Base-by-base conservation (phyloP, 2,888 invertebrate species). In the Trichopria drosophilae region DNA sequence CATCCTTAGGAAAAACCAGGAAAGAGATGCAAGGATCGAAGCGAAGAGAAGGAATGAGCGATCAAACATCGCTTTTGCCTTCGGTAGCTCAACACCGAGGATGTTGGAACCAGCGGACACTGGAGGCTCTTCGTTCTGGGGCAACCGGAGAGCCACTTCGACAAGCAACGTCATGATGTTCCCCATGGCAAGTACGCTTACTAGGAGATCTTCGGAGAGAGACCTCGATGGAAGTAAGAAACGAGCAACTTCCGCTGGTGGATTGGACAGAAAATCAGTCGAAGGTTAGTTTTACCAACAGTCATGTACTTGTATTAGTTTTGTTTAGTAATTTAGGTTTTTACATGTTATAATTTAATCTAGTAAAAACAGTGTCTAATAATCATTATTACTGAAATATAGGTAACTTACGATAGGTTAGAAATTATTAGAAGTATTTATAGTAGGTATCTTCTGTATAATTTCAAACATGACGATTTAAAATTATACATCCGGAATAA, bases 21-120 rank as follows among this genome's bases (percentile, higher is more conserved):
- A 92, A 73, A 82, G 91, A 63, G 88, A 89, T 69, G 88, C 87
- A 61, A 82, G 88, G 59, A 79, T 92, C 68, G 92, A 92, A 75
- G 82, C 87, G 43, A 89, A 87, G 75, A 84, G 84, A 67, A 84
- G 85, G 67, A 84, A 88, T 65, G 90, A 91, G 71, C 83, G 88
- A 65, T 84, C 84, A 59, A 80, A 81, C 63, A 80, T 79, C 55
- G 88, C 87, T 48, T 93, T 92, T 79, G 93, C 93, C 46, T 93
- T 93, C 78, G 93, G 93, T 53, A 93, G 92, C 65, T 93, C 92
- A 62, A 93, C 92, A 57, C 93, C 93, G 56, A 82, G 93, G 57
- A 84, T 91, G 79, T 80, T 91, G 66, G 90, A 91, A 73, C 89
- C 90, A 46, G 83, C 86, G 55, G 90, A 91, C 73, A 84, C 87